phyloP scores from a whole-genome alignment of 1,140 invertebrate genomes.

The Drosophila ohnishii region DNA sequence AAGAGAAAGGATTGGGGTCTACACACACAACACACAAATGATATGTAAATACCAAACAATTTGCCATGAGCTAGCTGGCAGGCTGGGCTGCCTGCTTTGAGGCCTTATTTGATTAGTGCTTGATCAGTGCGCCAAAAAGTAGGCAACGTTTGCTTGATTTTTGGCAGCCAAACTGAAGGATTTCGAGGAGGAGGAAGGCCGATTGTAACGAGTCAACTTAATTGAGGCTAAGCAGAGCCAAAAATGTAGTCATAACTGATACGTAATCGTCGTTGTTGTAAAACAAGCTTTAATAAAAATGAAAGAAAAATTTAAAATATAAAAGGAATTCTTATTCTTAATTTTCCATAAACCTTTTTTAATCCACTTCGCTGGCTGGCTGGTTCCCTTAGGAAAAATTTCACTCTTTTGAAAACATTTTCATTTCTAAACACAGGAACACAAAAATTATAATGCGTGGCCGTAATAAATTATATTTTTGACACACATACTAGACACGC shows the following conservation, averaged over 20 bases:
- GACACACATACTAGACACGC: conserved; percentile 17
- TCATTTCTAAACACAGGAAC: conserved; percentile 15
- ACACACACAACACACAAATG: conserved; percentile 72
- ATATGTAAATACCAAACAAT: conserved; percentile 79
- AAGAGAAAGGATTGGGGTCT: conserved; percentile 20
- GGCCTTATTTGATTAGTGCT: conserved; percentile 67
- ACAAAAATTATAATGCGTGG: conserved; percentile 40
- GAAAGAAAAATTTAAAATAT: not conserved
- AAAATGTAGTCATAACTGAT: conserved; percentile 22
- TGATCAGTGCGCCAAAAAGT: conserved; percentile 69
- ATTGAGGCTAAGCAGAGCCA: conserved; percentile 22
- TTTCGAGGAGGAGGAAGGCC: not conserved
- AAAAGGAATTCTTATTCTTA: not conserved
- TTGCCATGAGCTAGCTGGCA: conserved; percentile 49
- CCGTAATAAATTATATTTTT: conserved; percentile 65
- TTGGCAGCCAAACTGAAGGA: conserved; percentile 26
- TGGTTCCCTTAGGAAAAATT: conserved; percentile 6
- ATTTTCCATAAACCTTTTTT: conserved; percentile 10
- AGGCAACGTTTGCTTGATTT: conserved; percentile 31
- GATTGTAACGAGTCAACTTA: conserved; percentile 32
- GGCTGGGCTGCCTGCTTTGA: conserved; percentile 13
- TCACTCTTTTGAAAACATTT: conserved; percentile 15
- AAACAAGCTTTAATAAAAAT: not conserved
- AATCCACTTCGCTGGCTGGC: not conserved
- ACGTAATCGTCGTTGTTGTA: not conserved